Percentiles rank a stretch among this genome's conserved stretches.
Evolutionary conservation across 2,113 vertebrate genomes (phyloP).

Genomic region (Pelvicachromis taeniatus): DNA sequence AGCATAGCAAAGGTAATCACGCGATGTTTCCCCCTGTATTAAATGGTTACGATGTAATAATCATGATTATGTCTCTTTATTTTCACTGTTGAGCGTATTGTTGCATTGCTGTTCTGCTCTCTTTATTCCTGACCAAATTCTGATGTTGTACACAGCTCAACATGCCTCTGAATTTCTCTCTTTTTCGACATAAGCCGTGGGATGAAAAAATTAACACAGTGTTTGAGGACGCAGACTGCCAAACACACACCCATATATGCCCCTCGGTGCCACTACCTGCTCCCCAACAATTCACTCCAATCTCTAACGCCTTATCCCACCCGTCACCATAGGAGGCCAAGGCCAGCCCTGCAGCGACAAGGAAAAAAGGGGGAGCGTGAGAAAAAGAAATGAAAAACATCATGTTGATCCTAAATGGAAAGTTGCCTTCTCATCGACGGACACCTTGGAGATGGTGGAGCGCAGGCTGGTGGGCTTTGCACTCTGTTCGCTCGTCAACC

Average conservation of each 20-base stretch:
- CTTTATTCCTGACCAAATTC: slow-evolving; percentile 17
- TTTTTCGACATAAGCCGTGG: neutral
- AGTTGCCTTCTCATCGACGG: slow-evolving; percentile 11
- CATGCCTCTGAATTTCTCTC: neutral
- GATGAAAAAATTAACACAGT: neutral
- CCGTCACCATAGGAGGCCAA: neutral
- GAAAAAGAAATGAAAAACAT: neutral
- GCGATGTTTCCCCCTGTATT: slow-evolving; percentile 44
- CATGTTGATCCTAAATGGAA: slow-evolving; percentile 7
- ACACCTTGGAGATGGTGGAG: slow-evolving; percentile 19
- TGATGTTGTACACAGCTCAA: slow-evolving; percentile 3
- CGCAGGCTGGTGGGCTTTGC: neutral
- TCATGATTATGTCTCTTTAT: slow-evolving; percentile 41
- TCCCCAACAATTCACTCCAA: neutral
- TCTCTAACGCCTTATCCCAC: neutral
- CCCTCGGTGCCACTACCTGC: neutral
- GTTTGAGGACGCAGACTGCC: slow-evolving; percentile 25
- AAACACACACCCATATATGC: neutral
- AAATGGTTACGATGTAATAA: slow-evolving; percentile 50
- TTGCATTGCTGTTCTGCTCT: slow-evolving; percentile 19
- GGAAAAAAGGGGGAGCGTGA: neutral
- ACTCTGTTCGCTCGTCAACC: neutral
- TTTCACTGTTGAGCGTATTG: slow-evolving; percentile 9
- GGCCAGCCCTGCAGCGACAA: neutral
- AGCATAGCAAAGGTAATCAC: slow-evolving; percentile 29